Evolutionary conservation across 53 echinoderm and acorn worm genomes (phyloP).

Genomic region (Echinarachnius parma): DNA sequence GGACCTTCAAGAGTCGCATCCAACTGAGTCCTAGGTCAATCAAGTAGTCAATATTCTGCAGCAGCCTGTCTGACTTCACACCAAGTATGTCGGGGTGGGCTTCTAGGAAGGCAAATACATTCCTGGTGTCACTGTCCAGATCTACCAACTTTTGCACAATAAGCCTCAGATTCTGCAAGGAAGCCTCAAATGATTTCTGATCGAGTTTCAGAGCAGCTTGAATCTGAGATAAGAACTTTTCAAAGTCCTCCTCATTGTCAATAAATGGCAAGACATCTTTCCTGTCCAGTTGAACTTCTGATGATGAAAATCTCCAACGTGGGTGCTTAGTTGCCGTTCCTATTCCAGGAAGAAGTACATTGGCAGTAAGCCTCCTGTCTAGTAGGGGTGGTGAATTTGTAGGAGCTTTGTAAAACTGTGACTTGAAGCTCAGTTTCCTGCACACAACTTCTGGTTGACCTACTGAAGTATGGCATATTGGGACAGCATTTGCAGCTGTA

Average conservation of each 20-base stretch:
- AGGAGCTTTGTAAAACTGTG: too few relatives aligned
- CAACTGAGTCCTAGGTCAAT: slow-evolving; percentile 45
- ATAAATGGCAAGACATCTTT: slow-evolving; percentile 46
- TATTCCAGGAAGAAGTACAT: too few relatives aligned
- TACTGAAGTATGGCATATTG: too few relatives aligned
- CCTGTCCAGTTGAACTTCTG: too few relatives aligned
- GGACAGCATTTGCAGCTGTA: too few relatives aligned
- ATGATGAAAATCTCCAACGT: too few relatives aligned
- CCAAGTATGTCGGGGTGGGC: slow-evolving; percentile 50
- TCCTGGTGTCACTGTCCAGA: slow-evolving; percentile 53
- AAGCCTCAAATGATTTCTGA: neutral
- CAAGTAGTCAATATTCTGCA: slow-evolving; percentile 40
- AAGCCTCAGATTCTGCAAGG: slow-evolving; percentile 38
- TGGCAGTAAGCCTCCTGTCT: too few relatives aligned
- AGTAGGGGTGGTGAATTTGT: too few relatives aligned
- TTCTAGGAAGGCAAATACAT: slow-evolving; percentile 52
- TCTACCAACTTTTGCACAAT: slow-evolving; percentile 30
- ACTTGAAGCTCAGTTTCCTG: too few relatives aligned
- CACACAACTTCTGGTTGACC: too few relatives aligned
- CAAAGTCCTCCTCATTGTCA: slow-evolving; percentile 52
- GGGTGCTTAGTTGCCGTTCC: too few relatives aligned
- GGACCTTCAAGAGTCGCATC: slow-evolving; percentile 44
- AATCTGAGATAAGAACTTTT: slow-evolving; percentile 31
- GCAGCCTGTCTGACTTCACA: slow-evolving; percentile 18
- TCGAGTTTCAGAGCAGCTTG: neutral